Percentiles rank a stretch among this genome's conserved stretches.
Evolutionary conservation across 2,797 vertebrate species (phyloP).

Genomic region (Carcharodon carcharias): DNA sequence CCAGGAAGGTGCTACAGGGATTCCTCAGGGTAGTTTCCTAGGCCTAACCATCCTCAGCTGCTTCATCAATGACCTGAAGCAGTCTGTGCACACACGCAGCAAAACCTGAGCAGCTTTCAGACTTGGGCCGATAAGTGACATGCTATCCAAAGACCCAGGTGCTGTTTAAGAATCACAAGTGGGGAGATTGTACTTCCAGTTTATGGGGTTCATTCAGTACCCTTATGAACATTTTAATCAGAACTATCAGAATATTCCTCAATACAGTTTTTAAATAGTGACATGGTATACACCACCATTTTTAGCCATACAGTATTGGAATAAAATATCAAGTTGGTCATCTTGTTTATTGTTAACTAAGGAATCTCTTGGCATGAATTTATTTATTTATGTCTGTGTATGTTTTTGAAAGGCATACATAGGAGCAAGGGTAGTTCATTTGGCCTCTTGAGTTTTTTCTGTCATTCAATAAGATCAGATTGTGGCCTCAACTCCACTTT

Average conservation of each 20-base stretch:
- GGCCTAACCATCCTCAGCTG: too few relatives aligned
- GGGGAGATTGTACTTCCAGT: not conserved
- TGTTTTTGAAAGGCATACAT: not conserved
- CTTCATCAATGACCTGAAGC: too few relatives aligned
- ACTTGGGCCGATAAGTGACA: too few relatives aligned
- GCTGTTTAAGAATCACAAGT: not conserved
- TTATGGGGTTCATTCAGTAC: not conserved
- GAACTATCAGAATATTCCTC: not conserved
- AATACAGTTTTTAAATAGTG: not conserved
- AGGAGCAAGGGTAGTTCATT: too few relatives aligned
- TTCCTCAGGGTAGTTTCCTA: too few relatives aligned
- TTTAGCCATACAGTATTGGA: not conserved
- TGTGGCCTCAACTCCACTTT: too few relatives aligned
- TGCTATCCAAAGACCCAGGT: not conserved
- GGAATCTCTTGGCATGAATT: not conserved
- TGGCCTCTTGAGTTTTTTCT: too few relatives aligned
- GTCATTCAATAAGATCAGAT: too few relatives aligned
- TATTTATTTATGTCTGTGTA: too few relatives aligned
- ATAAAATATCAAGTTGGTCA: not conserved
- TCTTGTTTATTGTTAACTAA: not conserved
- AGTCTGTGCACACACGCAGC: too few relatives aligned
- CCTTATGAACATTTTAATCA: not conserved
- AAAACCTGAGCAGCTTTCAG: too few relatives aligned
- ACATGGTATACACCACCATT: not conserved
- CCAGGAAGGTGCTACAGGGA: too few relatives aligned